A percentile compares a stretch with the other conserved stretches of the same genome.
These are phyloP conservation scores for Coreius guichenoti DNA, from an alignment of 2,797 vertebrate genomes.

Conservation along the genomic window DNA sequence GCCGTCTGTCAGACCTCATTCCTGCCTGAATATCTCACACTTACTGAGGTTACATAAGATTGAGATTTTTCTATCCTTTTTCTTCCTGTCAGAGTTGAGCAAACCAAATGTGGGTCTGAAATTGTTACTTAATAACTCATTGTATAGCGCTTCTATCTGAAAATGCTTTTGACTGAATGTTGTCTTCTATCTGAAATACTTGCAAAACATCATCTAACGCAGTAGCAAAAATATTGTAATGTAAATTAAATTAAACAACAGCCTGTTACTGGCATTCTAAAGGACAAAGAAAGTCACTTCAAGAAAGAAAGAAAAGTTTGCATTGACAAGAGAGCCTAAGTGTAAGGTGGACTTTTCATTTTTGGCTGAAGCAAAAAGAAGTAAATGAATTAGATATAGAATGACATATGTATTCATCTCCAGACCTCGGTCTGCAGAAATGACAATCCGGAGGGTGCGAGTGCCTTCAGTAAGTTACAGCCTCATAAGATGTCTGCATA, in stretches of 20 bases:
- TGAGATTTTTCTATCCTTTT: not conserved
- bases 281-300: not conserved
- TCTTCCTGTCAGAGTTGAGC: constrained; percentile 8
- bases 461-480: constrained; percentile 46
- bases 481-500: constrained; percentile 52
- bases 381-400: not conserved
- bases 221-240: not conserved
- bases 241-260: not conserved
- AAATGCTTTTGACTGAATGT: not conserved
- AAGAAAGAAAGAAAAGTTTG: not conserved
- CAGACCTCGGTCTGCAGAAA: not conserved
- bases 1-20: constrained; percentile 20
- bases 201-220: not conserved
- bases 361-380: not conserved
- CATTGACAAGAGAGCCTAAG: not conserved
- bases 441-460: not conserved
- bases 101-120: not conserved
- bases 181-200: not conserved
- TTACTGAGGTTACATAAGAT: constrained; percentile 21
- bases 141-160: not conserved
- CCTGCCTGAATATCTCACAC: constrained; percentile 18
- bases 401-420: constrained; percentile 25
- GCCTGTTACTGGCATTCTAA: not conserved
- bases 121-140: not conserved
- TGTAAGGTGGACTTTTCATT: not conserved